phyloP scores from a whole-genome alignment of 2,113 vertebrate species.

The Hydrolagus affinis region DNA sequence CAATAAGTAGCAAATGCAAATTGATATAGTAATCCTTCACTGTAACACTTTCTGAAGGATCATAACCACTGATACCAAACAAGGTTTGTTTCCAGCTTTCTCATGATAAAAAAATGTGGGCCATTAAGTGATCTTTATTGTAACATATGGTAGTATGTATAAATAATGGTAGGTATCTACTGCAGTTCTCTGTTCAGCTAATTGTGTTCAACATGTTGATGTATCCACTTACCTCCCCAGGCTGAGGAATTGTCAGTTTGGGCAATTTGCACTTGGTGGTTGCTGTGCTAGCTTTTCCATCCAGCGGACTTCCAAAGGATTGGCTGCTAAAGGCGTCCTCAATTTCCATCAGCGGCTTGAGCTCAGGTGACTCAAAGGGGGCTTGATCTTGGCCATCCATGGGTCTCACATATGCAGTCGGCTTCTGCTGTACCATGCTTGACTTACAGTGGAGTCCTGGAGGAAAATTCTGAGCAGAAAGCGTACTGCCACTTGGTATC shows the following conservation, averaged over 20 bases:
- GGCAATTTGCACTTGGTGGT: conserved; percentile 83
- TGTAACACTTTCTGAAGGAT: not conserved
- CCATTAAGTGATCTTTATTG: too few relatives aligned
- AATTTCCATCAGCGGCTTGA: conserved; percentile 74
- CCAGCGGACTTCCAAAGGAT: conserved; percentile 65
- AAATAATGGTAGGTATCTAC: too few relatives aligned
- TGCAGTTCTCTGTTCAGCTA: too few relatives aligned
- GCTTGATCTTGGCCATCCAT: conserved; percentile 92
- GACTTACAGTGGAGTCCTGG: conserved; percentile 75
- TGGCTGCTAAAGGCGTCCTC: conserved; percentile 70
- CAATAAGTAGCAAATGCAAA: not conserved
- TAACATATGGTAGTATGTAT: too few relatives aligned
- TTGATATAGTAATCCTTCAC: not conserved
- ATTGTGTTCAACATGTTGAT: not conserved
- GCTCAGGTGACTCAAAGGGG: conserved; percentile 75
- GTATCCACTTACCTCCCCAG: conserved; percentile 72
- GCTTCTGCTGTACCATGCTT: conserved; percentile 77
- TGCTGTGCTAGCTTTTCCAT: conserved; percentile 64
- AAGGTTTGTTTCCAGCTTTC: not conserved
- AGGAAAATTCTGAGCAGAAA: conserved; percentile 75
- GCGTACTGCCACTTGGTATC: conserved; percentile 61
- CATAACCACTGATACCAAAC: not conserved
- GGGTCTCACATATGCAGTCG: conserved; percentile 82
- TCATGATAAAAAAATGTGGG: too few relatives aligned
- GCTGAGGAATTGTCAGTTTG: conserved; percentile 80